Evolutionary conservation across 2,888 invertebrate genomes (phyloP), one percentile per base, ranked within the genome.

Genomic region (Diploptera punctata): DNA sequence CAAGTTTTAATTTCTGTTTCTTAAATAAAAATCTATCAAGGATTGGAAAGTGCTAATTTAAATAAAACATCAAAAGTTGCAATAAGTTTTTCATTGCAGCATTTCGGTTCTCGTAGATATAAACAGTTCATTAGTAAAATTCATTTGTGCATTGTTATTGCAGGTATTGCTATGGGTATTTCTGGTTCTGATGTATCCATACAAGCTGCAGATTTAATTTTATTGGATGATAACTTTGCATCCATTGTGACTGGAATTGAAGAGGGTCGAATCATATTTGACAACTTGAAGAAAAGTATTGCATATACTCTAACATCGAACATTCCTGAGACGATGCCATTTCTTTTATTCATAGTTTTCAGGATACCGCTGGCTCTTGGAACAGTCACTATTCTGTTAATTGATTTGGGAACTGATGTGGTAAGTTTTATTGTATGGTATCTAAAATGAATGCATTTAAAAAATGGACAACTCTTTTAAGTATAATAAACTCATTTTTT

Each of bases 121-220:
- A n/a, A n/a, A n/a, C n/a, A n/a, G n/a, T n/a, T n/a, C n/a, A n/a
- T n/a, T n/a, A n/a, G n/a, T n/a, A n/a, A n/a, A n/a, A n/a, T n/a
- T n/a, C n/a, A n/a, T n/a, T n/a, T n/a, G n/a, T n/a, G n/a, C n/a
- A n/a, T n/a, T 33, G 33, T 33, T 10, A 33, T 33, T 10, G 10
- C 33, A 33, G 33, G 93, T 52, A 88, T 9, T 94, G 93, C 80
- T 91, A 94, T 73, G 92, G 93, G 93, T 19, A 92, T 93, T 72
- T 87, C 90, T 69, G 92, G 92, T 9, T 91, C 91, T 9, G 92
- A 92, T 80, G 92, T 90, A 3, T 91, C 91, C 7, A 94, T 95
- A 83, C 93, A 95, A 82, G 94, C 95, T 0, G 95, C 95, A 7
- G 95, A 95, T 80, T 94, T 95, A 87, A 93, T 95, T 79, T 84